Conservation (phyloP, 2,797 vertebrate species). For the Tapirus indicus region DNA sequence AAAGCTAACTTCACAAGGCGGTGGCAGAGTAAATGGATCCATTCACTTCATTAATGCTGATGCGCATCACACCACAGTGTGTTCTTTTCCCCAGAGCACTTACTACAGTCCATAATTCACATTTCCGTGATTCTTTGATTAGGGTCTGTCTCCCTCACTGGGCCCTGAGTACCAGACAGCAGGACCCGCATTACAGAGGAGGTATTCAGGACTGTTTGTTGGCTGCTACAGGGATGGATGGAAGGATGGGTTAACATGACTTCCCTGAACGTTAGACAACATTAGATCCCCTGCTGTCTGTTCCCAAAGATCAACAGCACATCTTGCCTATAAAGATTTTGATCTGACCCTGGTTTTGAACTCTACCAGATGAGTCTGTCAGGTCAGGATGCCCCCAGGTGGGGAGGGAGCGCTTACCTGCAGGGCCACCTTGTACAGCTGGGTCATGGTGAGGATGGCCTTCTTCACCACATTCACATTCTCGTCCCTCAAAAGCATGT, state of each 20-base stretch:
- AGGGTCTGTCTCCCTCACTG: background rate
- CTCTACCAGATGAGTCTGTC: background rate
- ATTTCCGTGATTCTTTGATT: no score
- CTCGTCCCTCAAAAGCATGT: slow-evolving; percentile 96
- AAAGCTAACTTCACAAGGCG: background rate
- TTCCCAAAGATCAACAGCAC: background rate
- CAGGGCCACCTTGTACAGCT: slow-evolving; percentile 96
- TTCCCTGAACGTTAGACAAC: background rate
- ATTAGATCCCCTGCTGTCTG: background rate
- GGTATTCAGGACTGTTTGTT: background rate
- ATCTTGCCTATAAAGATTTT: background rate
- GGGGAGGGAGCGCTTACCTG: slow-evolving; percentile 88
- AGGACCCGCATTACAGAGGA: background rate
- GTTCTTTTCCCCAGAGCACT: background rate
- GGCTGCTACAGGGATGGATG: background rate
- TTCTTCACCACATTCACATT: slow-evolving; percentile 98
- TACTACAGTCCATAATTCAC: no score
- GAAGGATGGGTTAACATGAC: background rate
- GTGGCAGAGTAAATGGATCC: background rate
- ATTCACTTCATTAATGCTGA: background rate
- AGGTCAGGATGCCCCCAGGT: accelerated
- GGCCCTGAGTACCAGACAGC: background rate
- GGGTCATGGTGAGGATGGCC: slow-evolving; percentile 96
- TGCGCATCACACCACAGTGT: background rate
- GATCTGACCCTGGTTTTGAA: background rate